Base-by-base conservation (phyloP, 2,113 vertebrate genomes). In the Platysteira castanea region DNA sequence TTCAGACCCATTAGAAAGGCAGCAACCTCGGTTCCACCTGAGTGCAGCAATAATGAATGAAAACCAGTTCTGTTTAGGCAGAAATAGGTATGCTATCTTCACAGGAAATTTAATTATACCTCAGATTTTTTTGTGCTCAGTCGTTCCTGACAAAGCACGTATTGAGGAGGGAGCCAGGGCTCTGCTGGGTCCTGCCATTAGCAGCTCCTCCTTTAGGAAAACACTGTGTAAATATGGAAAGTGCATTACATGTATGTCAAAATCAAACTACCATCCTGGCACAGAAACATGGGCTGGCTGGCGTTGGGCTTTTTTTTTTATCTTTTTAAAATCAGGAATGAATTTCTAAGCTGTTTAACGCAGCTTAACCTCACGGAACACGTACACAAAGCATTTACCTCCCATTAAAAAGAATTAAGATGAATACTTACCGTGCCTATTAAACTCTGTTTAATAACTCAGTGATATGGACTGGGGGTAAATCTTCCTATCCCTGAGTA, bases 181-280 rank as follows among this genome's bases (percentile, higher is more conserved):
- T 84, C 87, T 31, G 87, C 61, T 89, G 73, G 1, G 1, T 18
- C 20, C 92, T n/a, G 65, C 90, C 57, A 18, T 69, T 14, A 90
- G 54, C 89, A 87, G 81, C 91, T 91, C 57, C 68, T 93, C 82
- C 84, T 93, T 49, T 46, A 94, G 81, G 75, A 44, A 91, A 90
- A 86, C 11, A 76, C 47, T 16, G 46, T 0, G 2, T 79, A 82
- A 75, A 50, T 49, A 93, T 81, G 85, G 85, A 86, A 96, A 96
- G 95, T 39, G 12, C 79, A 68, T 88, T 85, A 70, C 60, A 89
- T 0, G 19, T 73, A 20, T 54, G 75, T 67, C 92, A 87, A 53
- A 91, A 79, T 31, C 94, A 68, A 89, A 47, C 94, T 77, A 50
- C 74, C 68, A 74, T 41, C 59, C 90, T 84, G 92, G 60, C 60